Evolutionary conservation across 2,888 invertebrate species (phyloP).

Genomic region (Athalia rosae): DNA sequence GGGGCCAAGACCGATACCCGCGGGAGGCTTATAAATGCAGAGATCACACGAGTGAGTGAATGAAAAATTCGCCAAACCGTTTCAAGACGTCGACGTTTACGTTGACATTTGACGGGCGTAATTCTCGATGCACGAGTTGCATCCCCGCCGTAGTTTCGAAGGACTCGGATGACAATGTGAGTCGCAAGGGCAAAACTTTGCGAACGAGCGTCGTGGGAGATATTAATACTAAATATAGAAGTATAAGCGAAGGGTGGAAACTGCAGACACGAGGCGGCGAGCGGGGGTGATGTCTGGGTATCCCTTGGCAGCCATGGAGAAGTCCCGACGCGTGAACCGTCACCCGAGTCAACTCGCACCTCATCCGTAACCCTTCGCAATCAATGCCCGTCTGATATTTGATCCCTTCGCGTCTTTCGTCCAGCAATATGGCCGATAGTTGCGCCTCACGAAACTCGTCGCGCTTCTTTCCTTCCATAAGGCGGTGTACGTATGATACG

Average conservation of each 20-base stretch:
- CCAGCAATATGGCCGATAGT: no score
- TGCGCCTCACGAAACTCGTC: slow-evolving; percentile 18
- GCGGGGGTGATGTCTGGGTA: neutral
- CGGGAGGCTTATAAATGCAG: slow-evolving; percentile 38
- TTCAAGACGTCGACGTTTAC: neutral
- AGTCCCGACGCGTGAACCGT: slow-evolving; percentile 31
- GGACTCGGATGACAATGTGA: slow-evolving; percentile 16
- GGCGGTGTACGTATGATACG: neutral
- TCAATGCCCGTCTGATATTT: slow-evolving; percentile 61
- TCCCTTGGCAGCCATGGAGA: slow-evolving; percentile 3
- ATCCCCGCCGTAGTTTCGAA: neutral
- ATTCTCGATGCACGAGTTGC: neutral
- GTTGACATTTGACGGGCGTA: neutral
- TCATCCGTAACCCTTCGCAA: slow-evolving; percentile 52
- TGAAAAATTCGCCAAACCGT: no score
- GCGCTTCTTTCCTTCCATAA: slow-evolving; percentile 14
- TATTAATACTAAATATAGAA: slow-evolving; percentile 40
- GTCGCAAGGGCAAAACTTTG: slow-evolving; percentile 16
- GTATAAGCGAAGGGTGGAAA: slow-evolving; percentile 15
- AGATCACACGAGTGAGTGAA: neutral
- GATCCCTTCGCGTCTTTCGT: slow-evolving; percentile 60
- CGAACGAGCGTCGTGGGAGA: slow-evolving; percentile 41
- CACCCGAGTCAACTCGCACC: slow-evolving; percentile 45
- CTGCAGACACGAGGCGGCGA: neutral
- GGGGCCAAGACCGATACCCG: slow-evolving; percentile 7